Conservation (phyloP, 2,888 invertebrate species). For the Apotomis capreana region DNA sequence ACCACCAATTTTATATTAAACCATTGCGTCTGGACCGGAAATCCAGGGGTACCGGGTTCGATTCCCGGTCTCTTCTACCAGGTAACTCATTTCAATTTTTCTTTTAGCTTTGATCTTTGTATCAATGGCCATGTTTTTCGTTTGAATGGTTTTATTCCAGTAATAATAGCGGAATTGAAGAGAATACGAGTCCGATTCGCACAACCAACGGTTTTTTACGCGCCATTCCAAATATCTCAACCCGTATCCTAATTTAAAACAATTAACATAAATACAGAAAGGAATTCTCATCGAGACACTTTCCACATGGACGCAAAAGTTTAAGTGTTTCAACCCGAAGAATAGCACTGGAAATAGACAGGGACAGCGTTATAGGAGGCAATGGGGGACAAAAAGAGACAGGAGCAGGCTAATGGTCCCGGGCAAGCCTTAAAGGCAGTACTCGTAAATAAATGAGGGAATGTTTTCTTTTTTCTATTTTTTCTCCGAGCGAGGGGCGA, state of each 20-base stretch:
- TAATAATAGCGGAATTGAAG: too few relatives aligned
- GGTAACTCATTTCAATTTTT: too few relatives aligned
- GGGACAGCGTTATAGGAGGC: slow-evolving; percentile 61
- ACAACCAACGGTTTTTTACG: not conserved
- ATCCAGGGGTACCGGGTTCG: too few relatives aligned
- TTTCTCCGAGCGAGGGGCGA: slow-evolving; percentile 52
- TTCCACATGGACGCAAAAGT: slow-evolving; percentile 57
- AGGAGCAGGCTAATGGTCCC: slow-evolving; percentile 68
- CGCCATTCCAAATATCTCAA: not conserved
- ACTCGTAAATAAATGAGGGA: slow-evolving; percentile 74
- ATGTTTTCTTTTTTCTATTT: slow-evolving; percentile 59
- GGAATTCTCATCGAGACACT: slow-evolving; percentile 47
- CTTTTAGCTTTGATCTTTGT: too few relatives aligned
- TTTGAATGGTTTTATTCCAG: not conserved
- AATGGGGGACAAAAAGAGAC: slow-evolving; percentile 57
- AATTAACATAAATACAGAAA: slow-evolving; percentile 40
- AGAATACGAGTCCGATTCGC: not conserved
- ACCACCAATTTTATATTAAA: too few relatives aligned
- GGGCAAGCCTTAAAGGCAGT: slow-evolving; percentile 65
- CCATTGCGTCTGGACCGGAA: too few relatives aligned
- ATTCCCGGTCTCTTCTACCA: too few relatives aligned
- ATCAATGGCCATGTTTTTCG: not conserved
- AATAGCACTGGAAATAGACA: slow-evolving; percentile 61
- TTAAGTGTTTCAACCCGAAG: slow-evolving; percentile 64
- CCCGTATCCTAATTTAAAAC: slow-evolving; percentile 29